A percentile compares a stretch with the other conserved stretches of the same genome.
These are phyloP conservation scores for Rhea americana DNA, from an alignment of 2,113 vertebrate species.

Conservation along the genomic window DNA sequence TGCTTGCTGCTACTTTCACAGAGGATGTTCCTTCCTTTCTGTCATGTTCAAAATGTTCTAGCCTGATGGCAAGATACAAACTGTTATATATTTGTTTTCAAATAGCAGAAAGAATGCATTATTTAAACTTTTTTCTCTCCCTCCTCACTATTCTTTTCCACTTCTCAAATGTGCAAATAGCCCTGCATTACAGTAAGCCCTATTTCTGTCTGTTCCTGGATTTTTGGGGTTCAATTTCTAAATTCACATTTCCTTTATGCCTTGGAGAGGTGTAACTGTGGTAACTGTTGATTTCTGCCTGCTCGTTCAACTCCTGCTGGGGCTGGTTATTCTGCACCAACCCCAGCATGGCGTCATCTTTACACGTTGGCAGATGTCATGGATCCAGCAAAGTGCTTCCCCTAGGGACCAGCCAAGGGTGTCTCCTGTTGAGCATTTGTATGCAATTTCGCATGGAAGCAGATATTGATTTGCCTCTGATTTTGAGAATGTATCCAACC, in stretches of 20 bases:
- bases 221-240: neutral
- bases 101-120: conserved; percentile 13
- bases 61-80: conserved; percentile 15
- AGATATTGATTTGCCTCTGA: accelerated
- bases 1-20: conserved; percentile 36
- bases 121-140: conserved; percentile 11
- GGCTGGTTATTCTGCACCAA: neutral
- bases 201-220: neutral
- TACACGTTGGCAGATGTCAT: accelerated
- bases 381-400: neutral
- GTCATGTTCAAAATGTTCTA: conserved; percentile 17
- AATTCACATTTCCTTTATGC: neutral
- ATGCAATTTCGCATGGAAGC: neutral
- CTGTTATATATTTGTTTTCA: neutral
- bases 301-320: neutral
- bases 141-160: neutral
- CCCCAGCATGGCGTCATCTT: neutral
- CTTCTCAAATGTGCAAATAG: conserved; percentile 8
- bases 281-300: neutral
- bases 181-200: too few species aligned
- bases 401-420: neutral
- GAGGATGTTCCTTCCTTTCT: conserved; percentile 37
- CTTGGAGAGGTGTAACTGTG: neutral
- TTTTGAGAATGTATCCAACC: neutral
- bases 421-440: neutral